phyloP scores from a whole-genome alignment of 2,113 vertebrate genomes.

The Gymnobelideus leadbeateri region DNA sequence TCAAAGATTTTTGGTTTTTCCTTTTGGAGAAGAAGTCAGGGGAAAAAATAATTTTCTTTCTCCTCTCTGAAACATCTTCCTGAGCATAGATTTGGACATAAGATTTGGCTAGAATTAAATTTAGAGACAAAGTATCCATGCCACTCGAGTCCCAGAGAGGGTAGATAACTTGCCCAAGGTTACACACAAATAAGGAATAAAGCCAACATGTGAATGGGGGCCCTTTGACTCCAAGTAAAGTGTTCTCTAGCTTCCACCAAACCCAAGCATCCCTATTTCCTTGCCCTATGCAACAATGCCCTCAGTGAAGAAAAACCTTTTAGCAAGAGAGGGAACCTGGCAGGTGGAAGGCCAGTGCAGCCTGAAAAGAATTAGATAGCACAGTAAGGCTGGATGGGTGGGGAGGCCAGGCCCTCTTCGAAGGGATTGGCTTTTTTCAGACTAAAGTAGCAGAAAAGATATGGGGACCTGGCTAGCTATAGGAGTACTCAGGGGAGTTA shows the following conservation, averaged over 20 bases:
- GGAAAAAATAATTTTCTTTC: neutral
- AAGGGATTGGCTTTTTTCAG: neutral
- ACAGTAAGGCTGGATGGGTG: neutral
- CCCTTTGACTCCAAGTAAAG: neutral
- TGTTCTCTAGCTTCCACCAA: neutral
- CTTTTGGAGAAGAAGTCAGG: neutral
- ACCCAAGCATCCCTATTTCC: neutral
- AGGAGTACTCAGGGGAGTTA: neutral
- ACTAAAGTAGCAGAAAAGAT: neutral
- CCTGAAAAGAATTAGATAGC: rapidly evolving
- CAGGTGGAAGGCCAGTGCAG: rapidly evolving
- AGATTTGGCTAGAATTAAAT: neutral
- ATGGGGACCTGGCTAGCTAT: neutral
- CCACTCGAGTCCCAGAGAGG: neutral
- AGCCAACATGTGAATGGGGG: neutral
- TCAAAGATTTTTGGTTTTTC: neutral
- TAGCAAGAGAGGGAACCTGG: neutral
- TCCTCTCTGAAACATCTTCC: neutral
- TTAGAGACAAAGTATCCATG: neutral
- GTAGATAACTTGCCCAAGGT: neutral
- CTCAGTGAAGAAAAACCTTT: neutral
- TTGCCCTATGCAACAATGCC: neutral
- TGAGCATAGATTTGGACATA: neutral
- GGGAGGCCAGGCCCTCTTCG: neutral
- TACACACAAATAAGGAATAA: neutral